Evolutionary conservation across 2,113 vertebrate genomes (phyloP), one percentile per base, ranked within the genome.

Genomic region (Atherinomorus stipes): DNA sequence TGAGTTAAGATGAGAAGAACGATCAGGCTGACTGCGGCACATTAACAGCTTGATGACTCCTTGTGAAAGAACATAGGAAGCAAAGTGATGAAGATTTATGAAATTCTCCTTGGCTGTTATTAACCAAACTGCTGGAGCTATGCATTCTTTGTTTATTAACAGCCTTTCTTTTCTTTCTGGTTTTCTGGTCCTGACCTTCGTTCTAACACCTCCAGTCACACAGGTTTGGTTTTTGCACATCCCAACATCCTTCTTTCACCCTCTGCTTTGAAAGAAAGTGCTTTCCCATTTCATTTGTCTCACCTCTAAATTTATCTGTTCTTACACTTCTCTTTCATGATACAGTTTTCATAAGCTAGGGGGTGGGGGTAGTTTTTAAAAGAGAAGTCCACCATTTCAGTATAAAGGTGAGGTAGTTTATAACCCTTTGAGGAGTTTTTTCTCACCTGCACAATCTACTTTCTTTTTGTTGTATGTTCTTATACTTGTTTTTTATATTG

Each of bases 51-150:
- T 53, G 42, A 69, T 84, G 77, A 69, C 68, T 50, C 63, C 52
- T 74, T 64, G 28, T 2, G 13, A 22, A 42, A 50, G 28, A 3
- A 11, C 22, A 63, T 71, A 11, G 31, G 7, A 18, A 0, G 2
- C 28, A 40, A 40, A 23, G 74, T 76, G 68, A 78, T 81, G 69
- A 54, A 54, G 66, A 44, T 3, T 77, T 49, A 72, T 64, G 31
- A 81, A 74, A 88, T 77, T 65, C 70, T 81, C 77, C 84, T 28
- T 87, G 82, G 84, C 79, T 68, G 79, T 86, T 63, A 51, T 23
- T 80, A 64, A 83, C 54, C 38, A 11, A 62, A 62, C 71, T 28
- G 28, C 6, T 28, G 31, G 5, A 34, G 31, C 31, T 34, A 34
- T 1, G 28, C 28, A 31, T 31, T 31, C 28, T 31, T 31, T 31